phyloP scores from a whole-genome alignment of 2,113 vertebrate species.

The Girardinichthys multiradiatus region DNA sequence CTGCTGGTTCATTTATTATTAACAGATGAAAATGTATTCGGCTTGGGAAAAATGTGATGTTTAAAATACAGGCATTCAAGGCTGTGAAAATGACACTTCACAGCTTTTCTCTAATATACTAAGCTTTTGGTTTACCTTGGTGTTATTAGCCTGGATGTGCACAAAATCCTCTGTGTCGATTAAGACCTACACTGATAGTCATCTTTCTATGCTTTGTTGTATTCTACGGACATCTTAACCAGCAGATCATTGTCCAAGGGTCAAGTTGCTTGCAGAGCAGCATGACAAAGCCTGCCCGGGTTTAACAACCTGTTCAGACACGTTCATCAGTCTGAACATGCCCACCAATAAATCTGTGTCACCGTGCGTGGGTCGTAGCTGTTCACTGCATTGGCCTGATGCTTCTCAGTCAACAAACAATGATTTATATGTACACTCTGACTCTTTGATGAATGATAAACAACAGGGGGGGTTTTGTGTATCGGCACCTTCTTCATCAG shows the following conservation, averaged over 20 bases:
- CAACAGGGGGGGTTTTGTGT: constrained; percentile 19
- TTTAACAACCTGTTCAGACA: too few species aligned
- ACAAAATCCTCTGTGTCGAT: background rate
- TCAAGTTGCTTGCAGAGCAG: background rate
- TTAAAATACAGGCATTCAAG: background rate
- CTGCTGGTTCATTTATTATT: background rate
- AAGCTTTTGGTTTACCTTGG: background rate
- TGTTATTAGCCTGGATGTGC: background rate
- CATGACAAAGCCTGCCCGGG: background rate
- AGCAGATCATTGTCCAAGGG: background rate
- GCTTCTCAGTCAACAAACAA: constrained; percentile 4
- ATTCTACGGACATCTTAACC: background rate
- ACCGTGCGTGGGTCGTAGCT: background rate
- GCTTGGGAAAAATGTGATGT: background rate
- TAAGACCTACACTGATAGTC: background rate
- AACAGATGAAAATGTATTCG: too few species aligned
- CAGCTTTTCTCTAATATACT: too few species aligned
- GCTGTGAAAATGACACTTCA: background rate
- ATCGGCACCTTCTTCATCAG: constrained; percentile 33
- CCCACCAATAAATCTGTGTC: background rate
- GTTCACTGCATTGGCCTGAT: background rate
- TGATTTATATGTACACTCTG: constrained; percentile 13
- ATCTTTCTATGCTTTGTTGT: background rate
- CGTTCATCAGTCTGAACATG: background rate
- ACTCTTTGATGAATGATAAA: constrained; percentile 20